Base-by-base conservation (phyloP, 2,888 invertebrate species). In the Sphaerophoria rueppellii region DNA sequence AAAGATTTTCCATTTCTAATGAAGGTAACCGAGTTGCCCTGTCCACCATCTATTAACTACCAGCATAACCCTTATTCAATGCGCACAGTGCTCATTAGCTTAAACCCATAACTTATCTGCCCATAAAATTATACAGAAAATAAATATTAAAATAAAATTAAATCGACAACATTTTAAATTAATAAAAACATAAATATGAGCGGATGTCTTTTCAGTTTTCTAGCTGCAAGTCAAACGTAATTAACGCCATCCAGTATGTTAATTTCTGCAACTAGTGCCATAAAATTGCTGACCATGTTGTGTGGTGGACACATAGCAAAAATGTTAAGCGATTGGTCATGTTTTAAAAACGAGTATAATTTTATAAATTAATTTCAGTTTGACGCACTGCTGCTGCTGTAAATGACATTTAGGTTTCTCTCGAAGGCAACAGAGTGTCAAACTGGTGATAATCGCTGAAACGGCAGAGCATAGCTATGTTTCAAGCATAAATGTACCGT, bases 281-380 rank as follows among this genome's bases (percentile, higher is more conserved):
- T 78, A 74, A 78, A 82, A 73, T 50, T 63, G 57, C 11, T 74
- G 70, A 78, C 78, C 70, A 73, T 74, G 72, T 82, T 70, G 72
- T 82, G 63, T 78, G 74, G 43, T 63, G 16, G 58, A 9, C 63
- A 24, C 24, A 24, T 24, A 24, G 24, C 24, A 24, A 24, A 24
- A 24, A 24, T 24, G 24, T 24, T 82, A 77, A 82, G 52, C 77
- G 77, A 48, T 65, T 58, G 37, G 54, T 78, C 74, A 69, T 48
- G 32, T 34, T 76, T 63, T 32, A 24, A 24, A 24, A 24, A 24
- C 24, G 24, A 24, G 24, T 24, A 24, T 24, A 24, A 24, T 24
- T 24, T 75, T 67, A 82, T 61, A 72, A 82, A 82, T 82, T 82
- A 74, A 82, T 82, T 78, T 57, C 74, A 82, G 78, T 78, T 61